A percentile compares a stretch with the other conserved stretches of the same genome.
Evolutionary conservation across 2,888 invertebrate genomes (phyloP).

Genomic region (Quadriops clusia): DNA sequence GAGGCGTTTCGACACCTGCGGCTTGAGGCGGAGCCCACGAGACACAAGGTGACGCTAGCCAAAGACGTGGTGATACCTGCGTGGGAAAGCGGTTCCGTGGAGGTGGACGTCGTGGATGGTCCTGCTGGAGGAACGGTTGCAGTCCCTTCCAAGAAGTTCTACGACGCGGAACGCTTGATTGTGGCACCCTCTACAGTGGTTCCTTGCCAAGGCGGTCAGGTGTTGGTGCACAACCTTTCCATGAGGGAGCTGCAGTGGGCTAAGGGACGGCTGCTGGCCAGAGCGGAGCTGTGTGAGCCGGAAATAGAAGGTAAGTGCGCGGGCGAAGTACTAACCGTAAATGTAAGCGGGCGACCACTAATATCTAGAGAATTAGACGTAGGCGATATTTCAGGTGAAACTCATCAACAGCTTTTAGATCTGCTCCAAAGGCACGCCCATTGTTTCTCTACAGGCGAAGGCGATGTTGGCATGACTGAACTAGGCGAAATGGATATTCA

Average conservation of each 20-base stretch:
- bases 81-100: background rate
- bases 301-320: background rate
- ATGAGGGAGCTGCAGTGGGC: too few species aligned
- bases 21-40: too few species aligned
- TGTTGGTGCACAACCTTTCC: too few species aligned
- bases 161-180: background rate
- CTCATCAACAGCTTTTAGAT: background rate
- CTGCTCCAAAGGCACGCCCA: constrained; percentile 2
- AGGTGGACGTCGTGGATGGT: constrained; percentile 1
- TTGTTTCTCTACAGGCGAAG: constrained; percentile 5
- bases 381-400: background rate
- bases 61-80: background rate
- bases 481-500: constrained; percentile 8
- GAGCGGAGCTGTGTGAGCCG: background rate
- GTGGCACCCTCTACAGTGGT: background rate
- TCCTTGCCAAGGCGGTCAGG: background rate
- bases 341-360: background rate
- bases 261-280: background rate
- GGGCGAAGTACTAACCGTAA: background rate
- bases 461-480: constrained; percentile 5
- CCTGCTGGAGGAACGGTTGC: background rate
- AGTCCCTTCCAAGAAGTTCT: constrained; percentile 1
- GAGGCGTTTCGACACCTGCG: too few species aligned
- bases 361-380: background rate
- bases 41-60: constrained; percentile 1